Evolutionary conservation across 2,113 vertebrate genomes (phyloP), one percentile per base, ranked within the genome.

Genomic region (Hemiscyllium ocellatum): DNA sequence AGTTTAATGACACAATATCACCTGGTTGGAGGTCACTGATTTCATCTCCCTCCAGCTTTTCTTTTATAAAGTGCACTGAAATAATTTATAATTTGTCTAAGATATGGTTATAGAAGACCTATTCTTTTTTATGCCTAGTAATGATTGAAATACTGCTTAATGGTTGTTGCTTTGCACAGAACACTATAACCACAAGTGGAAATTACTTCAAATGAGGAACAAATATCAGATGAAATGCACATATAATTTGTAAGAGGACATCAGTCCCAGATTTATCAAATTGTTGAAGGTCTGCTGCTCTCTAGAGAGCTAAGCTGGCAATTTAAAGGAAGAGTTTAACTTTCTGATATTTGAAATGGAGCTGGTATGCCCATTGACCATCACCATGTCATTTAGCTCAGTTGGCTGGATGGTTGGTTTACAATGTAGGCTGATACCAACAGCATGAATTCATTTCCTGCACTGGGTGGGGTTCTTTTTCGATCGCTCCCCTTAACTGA

Each of bases 61-160:
- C 20, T 50, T 15, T 89, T 26, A 87, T 52, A 90, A 90, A 90
- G 26, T 61, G 26, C 4, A 90, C 87, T 90, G 87, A 61, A 90
- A 90, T 90, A 10, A n/a, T 90, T 90, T 90, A 26, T 61, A 90
- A 61, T 61, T 29, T 29, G 26, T 33, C 0, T 33, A 61, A 90
- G 52, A 90, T n/a, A 90, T 87, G 50, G 20, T 61, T 61, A 61
- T 33, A 52, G 87, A 12, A 33, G 52, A 4, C 52, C 52, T 33
- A 33, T 56, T 90, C 26, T 52, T 90, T 90, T 90, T 56, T 65
- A 56, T 90, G 7, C 47, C 50, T 56, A 33, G 52, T 56, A 61
- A 90, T 90, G 87, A 90, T 90, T 56, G 50, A 90, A 56, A 90
- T 90, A 90, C 52, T 56, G 52, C 24, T 90, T 90, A 90, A 90